Evolutionary conservation across 2,113 vertebrate species (phyloP), one percentile per base, ranked within the genome.

Genomic region (Nerophis lumbriciformis): DNA sequence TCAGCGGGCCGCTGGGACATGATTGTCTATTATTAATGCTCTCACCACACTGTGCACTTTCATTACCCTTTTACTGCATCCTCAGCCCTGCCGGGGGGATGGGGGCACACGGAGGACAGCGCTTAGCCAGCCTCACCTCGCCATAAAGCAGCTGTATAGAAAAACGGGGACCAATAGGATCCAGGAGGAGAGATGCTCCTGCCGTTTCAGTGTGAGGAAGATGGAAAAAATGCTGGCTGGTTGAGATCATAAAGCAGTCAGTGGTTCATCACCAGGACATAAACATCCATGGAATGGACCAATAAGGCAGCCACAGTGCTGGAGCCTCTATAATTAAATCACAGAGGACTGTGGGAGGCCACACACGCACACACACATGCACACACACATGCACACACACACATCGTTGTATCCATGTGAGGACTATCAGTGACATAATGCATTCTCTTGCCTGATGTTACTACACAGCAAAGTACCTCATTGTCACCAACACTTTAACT

Each of bases 61-160:
- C 80, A 69, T 80, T 75, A 76, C 71, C 77, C 53, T 71, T 82
- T 81, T 64, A 79, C 58, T 71, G 73, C 81, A 71, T 82, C 79
- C 80, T 72, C 67, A 61, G 56, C 65, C 59, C 21, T 50, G 12
- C 64, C 38, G 77, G 80, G 86, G 86, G 84, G 81, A 78, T 80
- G 82, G 80, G 81, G 66, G 28, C 13, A 64, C 48, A 65, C 53
- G 4, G 61, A 65, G 60, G 69, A 80, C 78, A 55, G 35, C 5
- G 61, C 59, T 58, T 66, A 75, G 70, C 51, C 73, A 58, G 57
- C 39, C 61, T 79, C 69, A 71, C 75, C 75, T 71, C 65, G 51
- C 21, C 71, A 58, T 68, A 57, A 66, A 71, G 71, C 66, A 36
- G 63, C 57, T 57, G 47, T 21, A 72, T 55, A 12, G 12, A 21